Evolutionary conservation across 2,888 invertebrate species (phyloP).

Genomic region (Sminthurinus aureus): DNA sequence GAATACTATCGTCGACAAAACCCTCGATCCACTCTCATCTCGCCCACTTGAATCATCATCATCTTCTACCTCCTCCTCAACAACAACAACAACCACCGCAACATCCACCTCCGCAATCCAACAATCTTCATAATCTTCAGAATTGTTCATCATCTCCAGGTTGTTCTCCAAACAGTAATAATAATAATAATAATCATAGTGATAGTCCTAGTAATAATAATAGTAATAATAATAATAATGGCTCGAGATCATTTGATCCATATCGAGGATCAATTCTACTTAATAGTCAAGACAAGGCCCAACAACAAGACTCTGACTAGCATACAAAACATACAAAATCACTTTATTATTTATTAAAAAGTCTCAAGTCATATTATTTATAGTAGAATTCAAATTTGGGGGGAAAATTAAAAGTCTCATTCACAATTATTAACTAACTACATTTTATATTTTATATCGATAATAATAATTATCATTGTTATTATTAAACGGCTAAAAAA

Average conservation of each 20-base stretch:
- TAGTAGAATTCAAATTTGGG: too few relatives aligned
- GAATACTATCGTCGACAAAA: constrained; percentile 52
- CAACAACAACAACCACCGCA: constrained; percentile 43
- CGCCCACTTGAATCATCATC: constrained; percentile 50
- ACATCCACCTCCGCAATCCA: constrained; percentile 22
- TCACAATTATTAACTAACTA: too few relatives aligned
- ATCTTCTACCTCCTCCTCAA: constrained; percentile 47
- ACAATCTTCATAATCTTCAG: constrained; percentile 11
- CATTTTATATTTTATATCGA: too few relatives aligned
- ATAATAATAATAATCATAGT: constrained; percentile 13
- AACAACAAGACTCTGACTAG: constrained; percentile 43
- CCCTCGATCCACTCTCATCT: constrained; percentile 52
- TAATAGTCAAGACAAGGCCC: constrained; percentile 49
- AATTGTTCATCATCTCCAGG: constrained; percentile 31
- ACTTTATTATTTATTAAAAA: too few relatives aligned
- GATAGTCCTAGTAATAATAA: constrained; percentile 43
- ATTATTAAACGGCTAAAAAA: too few relatives aligned
- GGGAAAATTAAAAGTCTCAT: too few relatives aligned
- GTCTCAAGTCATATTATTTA: too few relatives aligned
- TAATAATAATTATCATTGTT: too few relatives aligned
- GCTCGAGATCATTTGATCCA: constrained; percentile 51
- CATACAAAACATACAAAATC: constrained; percentile 20
- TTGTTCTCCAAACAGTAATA: constrained; percentile 40
- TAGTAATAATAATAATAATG: constrained; percentile 33
- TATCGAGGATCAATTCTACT: constrained; percentile 47